Evolutionary conservation across 2,797 vertebrate genomes (phyloP).

Genomic region (Amniataba percoides): DNA sequence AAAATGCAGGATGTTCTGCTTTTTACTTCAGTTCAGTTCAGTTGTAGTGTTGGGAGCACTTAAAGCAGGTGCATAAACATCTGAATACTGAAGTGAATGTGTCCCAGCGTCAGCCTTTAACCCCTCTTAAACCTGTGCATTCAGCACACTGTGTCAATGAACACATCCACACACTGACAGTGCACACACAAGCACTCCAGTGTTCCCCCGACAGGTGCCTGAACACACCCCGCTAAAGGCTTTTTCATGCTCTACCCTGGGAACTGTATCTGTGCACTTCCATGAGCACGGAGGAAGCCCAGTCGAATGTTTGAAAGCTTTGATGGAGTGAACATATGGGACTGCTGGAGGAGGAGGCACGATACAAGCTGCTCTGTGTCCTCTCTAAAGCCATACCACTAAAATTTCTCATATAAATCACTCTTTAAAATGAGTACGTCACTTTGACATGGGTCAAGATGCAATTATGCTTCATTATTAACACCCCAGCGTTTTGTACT

Average conservation of each 20-base stretch:
- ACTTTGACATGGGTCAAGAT: not conserved
- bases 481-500: not conserved
- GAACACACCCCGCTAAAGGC: conserved; percentile 48
- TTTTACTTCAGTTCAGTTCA: not conserved
- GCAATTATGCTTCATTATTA: not conserved
- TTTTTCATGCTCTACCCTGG: conserved; percentile 65
- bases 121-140: conserved; percentile 41
- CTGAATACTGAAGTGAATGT: conserved; percentile 44
- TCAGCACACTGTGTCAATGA: conserved; percentile 21
- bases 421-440: not conserved
- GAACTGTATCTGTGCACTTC: conserved; percentile 47
- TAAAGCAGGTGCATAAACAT: conserved; percentile 48
- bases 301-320: conserved; percentile 44
- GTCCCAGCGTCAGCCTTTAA: conserved; percentile 42
- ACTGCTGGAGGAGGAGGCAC: conserved; percentile 36
- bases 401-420: conserved; percentile 28
- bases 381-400: conserved; percentile 2
- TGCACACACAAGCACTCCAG: conserved; percentile 20
- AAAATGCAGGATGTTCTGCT: not conserved
- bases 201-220: conserved; percentile 61
- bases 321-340: conserved; percentile 65
- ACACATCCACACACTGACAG: conserved; percentile 7
- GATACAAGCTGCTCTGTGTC: conserved; percentile 19
- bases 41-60: not conserved
- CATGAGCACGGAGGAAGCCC: conserved; percentile 23